Base-by-base conservation (phyloP, 2,113 vertebrate genomes). In the Brachionichthys hirsutus region DNA sequence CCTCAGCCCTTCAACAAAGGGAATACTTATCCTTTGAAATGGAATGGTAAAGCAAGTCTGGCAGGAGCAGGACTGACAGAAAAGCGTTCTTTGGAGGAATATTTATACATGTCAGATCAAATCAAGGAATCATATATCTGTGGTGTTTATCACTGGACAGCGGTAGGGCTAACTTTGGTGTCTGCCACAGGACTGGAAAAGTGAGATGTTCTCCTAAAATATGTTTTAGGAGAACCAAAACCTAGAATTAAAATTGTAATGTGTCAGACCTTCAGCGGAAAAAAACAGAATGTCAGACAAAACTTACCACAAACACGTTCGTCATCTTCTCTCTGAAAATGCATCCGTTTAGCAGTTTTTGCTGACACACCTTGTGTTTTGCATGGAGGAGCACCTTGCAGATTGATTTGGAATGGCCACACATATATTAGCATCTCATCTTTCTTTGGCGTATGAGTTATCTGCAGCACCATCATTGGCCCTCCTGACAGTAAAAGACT, bases 21-120 rank as follows among this genome's bases (percentile, higher is more conserved):
- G 81, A 88, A 88, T 89, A 62, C 50, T 64, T 58, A 54, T 53
- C 58, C 85, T 87, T 87, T 88, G 82, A 88, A 80, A 85, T 50
- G 42, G 70, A 70, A 69, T 73, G 70, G 73, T 73, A 80, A 75
- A 80, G 62, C 38, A 79, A 64, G 54, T 30, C 49, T 53, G 9
- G 59, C 20, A 54, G 70, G 69, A 67, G 35, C 14, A n/a, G 12
- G 30, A 36, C 54, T 34, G 63, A 65, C 38, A 60, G 47, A 54
- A 67, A 67, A 70, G 67, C 42, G 51, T 44, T 62, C 41, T 72
- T 70, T 72, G 57, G 80, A 54, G 72, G 78, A 85, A 82, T 78
- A 68, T 59, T 57, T 44, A 45, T 78, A 49, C 22, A 36, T 7
- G 16, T 35, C 7, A 72, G 73, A 84, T 84, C 72, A 84, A 66